These are phyloP conservation scores for Sinopyrophorus schimmeli DNA, from an alignment of 2,888 invertebrate genomes.

Conservation along the genomic window DNA sequence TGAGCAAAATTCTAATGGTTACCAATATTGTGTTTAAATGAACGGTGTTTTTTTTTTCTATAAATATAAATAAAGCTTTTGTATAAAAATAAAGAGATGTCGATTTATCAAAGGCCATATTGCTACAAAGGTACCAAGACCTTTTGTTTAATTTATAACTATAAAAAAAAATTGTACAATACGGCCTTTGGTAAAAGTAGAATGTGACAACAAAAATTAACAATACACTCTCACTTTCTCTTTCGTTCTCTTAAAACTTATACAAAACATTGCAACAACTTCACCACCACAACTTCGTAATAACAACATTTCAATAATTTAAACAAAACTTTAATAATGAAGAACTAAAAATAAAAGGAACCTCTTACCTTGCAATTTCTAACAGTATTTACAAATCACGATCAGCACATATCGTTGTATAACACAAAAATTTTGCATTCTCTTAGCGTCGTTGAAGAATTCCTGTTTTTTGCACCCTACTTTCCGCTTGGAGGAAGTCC, in stretches of 20 bases:
- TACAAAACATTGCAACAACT: conserved; percentile 18
- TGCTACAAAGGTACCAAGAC: too few relatives aligned
- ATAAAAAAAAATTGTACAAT: conserved; percentile 20
- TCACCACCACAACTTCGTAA: conserved; percentile 10
- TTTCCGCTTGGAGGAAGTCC: conserved; percentile 49
- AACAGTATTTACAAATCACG: conserved; percentile 27
- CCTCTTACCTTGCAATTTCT: conserved; percentile 37
- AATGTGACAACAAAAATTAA: background rate
- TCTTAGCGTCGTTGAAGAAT: conserved; percentile 5
- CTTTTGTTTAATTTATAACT: too few relatives aligned
- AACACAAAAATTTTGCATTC: conserved; percentile 17
- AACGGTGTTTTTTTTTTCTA: too few relatives aligned
- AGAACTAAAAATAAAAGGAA: conserved; percentile 39
- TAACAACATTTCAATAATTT: conserved; percentile 17
- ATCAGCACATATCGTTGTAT: conserved; percentile 40
- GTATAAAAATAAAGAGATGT: too few relatives aligned
- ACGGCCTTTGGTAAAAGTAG: conserved; percentile 10
- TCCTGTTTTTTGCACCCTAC: conserved; percentile 19
- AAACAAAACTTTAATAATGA: conserved; percentile 18
- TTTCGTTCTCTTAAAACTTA: conserved; percentile 12
- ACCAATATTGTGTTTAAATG: background rate
- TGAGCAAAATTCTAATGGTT: conserved; percentile 14
- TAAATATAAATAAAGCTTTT: too few relatives aligned
- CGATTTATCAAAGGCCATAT: conserved; percentile 19
- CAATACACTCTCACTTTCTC: background rate